Conservation (phyloP, 2,888 invertebrate genomes). For the Phaedon cochleariae region DNA sequence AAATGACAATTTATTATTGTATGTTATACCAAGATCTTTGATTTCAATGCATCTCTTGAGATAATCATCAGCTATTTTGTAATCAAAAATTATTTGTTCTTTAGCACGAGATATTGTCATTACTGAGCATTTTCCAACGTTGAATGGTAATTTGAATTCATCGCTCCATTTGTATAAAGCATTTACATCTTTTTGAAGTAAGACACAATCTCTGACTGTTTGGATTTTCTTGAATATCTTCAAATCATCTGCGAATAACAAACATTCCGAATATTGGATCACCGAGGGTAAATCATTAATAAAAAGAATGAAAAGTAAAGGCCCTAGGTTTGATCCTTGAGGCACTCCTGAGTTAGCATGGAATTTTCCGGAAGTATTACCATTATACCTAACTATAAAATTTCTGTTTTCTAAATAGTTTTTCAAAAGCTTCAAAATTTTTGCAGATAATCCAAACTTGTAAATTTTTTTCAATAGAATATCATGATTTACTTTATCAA, state of each 20-base stretch:
- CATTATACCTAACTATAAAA: neutral
- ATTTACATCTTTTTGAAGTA: too few species aligned
- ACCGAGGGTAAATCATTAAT: too few species aligned
- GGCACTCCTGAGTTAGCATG: too few species aligned
- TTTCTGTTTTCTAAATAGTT: neutral
- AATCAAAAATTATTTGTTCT: neutral
- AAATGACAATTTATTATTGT: neutral
- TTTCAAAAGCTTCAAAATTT: neutral
- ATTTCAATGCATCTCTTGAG: neutral
- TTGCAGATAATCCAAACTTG: neutral
- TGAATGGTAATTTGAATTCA: neutral
- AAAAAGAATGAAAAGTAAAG: neutral
- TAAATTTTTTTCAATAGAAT: too few species aligned
- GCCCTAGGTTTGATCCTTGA: too few species aligned
- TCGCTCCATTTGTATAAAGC: neutral
- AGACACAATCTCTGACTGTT: too few species aligned
- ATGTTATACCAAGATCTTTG: slow-evolving; percentile 1
- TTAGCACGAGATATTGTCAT: neutral
- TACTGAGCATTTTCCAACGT: neutral
- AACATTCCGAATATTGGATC: too few species aligned
- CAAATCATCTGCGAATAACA: too few species aligned
- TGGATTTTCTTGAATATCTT: too few species aligned
- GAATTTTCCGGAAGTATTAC: neutral
- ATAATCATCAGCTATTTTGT: neutral
- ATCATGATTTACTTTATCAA: too few species aligned